Conservation (phyloP, 2,797 vertebrate genomes). For the Pteronotus mesoamericanus region DNA sequence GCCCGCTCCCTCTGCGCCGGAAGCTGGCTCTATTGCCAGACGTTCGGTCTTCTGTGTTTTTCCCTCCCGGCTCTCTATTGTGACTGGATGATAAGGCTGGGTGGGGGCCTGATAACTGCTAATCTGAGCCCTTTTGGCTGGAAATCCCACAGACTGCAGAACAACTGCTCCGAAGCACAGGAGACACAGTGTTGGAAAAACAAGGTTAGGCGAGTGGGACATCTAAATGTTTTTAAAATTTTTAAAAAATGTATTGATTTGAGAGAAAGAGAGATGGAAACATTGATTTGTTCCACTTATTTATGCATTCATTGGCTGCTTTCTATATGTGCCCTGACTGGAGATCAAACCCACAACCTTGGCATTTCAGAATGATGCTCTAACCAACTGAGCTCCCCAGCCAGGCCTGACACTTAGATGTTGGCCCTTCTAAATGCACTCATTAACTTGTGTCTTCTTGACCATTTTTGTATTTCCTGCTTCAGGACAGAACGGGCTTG, state of each 20-base stretch:
- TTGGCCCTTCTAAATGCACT: background rate
- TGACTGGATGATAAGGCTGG: conserved; percentile 46
- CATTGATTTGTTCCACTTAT: background rate
- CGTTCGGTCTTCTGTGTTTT: background rate
- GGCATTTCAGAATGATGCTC: background rate
- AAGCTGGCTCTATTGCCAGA: conserved; percentile 29
- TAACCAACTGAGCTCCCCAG: background rate
- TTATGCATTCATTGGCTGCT: background rate
- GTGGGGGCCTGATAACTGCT: background rate
- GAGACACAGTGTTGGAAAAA: background rate
- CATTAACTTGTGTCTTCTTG: background rate
- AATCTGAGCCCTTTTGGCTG: conserved; percentile 8
- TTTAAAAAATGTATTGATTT: background rate
- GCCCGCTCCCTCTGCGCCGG: conserved; percentile 2
- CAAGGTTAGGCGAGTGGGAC: background rate
- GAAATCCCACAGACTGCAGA: conserved; percentile 4
- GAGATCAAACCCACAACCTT: background rate
- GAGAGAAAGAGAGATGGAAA: too few relatives aligned
- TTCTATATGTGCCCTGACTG: background rate
- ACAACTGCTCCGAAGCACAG: background rate
- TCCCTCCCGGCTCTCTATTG: conserved; percentile 21
- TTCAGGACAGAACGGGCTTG: background rate
- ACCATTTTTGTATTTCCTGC: background rate
- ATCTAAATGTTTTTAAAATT: background rate
- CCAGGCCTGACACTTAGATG: background rate